Conservation (phyloP, 2,797 vertebrate genomes). For the Babyrousa celebensis region DNA sequence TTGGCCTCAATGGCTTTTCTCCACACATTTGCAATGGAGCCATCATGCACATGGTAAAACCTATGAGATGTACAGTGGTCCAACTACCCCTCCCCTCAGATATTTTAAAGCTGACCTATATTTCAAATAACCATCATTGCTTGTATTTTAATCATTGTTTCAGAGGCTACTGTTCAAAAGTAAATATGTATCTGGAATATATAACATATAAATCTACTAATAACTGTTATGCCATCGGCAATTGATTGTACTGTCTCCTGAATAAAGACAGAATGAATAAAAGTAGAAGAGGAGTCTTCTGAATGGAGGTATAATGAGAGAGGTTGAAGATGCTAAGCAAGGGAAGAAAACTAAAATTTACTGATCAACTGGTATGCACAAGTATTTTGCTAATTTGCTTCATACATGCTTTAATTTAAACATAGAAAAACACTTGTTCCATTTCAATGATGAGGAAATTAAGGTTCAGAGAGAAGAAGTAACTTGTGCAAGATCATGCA, state of each 20-base stretch:
- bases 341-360: neutral
- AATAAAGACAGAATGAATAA: neutral
- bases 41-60: neutral
- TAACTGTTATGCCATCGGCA: neutral
- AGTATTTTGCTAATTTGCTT: neutral
- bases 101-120: neutral
- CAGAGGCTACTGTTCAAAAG: neutral
- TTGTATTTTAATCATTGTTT: constrained; percentile 20
- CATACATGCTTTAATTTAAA: neutral
- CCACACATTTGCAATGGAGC: neutral
- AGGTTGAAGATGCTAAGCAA: constrained; percentile 16
- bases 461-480: neutral
- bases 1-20: neutral
- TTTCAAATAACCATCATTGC: neutral
- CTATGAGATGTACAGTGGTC: neutral
- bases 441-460: constrained; percentile 21
- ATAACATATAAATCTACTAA: neutral
- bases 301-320: neutral
- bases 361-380: neutral
- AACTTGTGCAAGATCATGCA: neutral
- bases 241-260: neutral
- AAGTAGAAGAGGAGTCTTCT: neutral
- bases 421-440: neutral
- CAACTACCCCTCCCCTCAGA: neutral
- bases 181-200: neutral